A percentile compares a stretch with the other conserved stretches of the same genome.
These are phyloP conservation scores for Dicycla oo DNA, from an alignment of 2,888 invertebrate genomes.

Conservation along the genomic window DNA sequence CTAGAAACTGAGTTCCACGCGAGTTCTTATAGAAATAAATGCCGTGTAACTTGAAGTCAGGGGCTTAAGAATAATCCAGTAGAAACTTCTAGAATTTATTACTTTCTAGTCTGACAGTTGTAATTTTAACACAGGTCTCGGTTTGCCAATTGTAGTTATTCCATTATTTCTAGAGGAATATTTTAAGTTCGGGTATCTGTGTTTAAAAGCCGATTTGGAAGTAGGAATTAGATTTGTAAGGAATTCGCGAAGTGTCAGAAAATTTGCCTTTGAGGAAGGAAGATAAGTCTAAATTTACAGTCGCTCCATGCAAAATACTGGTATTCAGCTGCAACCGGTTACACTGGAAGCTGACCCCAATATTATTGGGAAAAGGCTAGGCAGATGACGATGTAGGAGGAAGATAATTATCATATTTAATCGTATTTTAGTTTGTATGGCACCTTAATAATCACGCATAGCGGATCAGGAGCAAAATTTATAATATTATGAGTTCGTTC, in stretches of 20 bases:
- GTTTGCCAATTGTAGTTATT: constrained; percentile 37
- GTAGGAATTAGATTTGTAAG: not conserved
- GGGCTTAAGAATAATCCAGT: constrained; percentile 50
- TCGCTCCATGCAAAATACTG: too few species aligned
- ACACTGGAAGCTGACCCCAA: too few species aligned
- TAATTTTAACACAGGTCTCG: constrained; percentile 47
- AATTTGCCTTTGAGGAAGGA: not conserved
- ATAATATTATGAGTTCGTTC: too few species aligned
- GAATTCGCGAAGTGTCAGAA: not conserved
- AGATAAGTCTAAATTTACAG: too few species aligned
- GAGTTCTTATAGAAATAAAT: constrained; percentile 47
- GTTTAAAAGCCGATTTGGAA: constrained; percentile 5
- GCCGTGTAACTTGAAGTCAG: constrained; percentile 36
- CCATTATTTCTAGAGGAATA: constrained; percentile 15
- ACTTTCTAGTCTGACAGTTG: constrained; percentile 44
- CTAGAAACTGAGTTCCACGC: constrained; percentile 31
- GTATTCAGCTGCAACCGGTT: too few species aligned
- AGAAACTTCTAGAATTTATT: constrained; percentile 57
- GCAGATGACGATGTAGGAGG: too few species aligned
- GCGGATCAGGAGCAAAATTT: too few species aligned
- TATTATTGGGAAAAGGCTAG: too few species aligned
- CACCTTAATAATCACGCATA: too few species aligned
- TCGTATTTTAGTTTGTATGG: not conserved
- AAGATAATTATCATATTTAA: not conserved
- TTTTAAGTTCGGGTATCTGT: constrained; percentile 32